A percentile compares a stretch with the other conserved stretches of the same genome.
phyloP scores from a whole-genome alignment of 64 coral and sea anemone species.

The Dendrophyllia cribrosa region DNA sequence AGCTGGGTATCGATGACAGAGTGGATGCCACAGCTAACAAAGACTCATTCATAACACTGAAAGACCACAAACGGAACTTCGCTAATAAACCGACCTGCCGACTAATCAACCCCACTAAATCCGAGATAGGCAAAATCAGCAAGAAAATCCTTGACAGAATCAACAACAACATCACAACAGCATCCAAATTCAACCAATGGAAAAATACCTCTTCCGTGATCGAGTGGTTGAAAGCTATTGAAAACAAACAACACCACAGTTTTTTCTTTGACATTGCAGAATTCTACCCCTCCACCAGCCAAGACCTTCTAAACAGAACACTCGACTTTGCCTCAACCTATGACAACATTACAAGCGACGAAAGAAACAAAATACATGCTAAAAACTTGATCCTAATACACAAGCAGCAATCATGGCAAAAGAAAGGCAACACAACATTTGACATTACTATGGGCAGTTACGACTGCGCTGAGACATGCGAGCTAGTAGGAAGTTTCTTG shows the following conservation, averaged over 20 bases:
- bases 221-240: constrained; percentile 4
- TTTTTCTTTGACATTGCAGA: constrained; percentile 38
- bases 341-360: constrained; percentile 27
- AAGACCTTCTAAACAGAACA: constrained; percentile 30
- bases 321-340: constrained; percentile 44
- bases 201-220: constrained; percentile 35
- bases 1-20: too few relatives aligned
- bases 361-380: constrained; percentile 29
- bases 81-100: too few relatives aligned
- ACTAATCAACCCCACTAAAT: too few relatives aligned
- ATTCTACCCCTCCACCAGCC: not conserved
- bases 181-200: not conserved
- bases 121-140: too few relatives aligned
- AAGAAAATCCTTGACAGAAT: too few relatives aligned
- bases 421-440: constrained; percentile 20
- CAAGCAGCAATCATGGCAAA: constrained; percentile 32
- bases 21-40: too few relatives aligned
- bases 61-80: too few relatives aligned
- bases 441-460: constrained; percentile 54
- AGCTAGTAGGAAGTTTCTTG: constrained; percentile 26
- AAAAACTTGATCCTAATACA: constrained; percentile 32
- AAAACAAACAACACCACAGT: constrained; percentile 4
- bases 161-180: too few relatives aligned
- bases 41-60: too few relatives aligned
- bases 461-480: constrained; percentile 44